These are phyloP conservation scores for Trissoscelio sp. DNA, from an alignment of 2,888 invertebrate genomes.

Conservation along the genomic window DNA sequence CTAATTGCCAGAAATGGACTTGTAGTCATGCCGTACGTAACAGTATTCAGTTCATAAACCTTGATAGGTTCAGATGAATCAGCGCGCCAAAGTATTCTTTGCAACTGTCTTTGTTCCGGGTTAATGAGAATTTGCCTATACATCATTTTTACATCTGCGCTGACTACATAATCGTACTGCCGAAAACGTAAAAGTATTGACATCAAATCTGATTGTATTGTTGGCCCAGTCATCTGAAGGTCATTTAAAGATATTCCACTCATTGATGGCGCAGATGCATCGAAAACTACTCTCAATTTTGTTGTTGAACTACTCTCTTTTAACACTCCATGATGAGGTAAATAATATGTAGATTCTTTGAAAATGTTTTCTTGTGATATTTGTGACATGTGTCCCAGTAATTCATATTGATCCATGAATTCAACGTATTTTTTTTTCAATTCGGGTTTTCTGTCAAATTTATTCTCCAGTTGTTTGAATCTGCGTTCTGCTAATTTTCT, in stretches of 20 bases:
- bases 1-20: slow-evolving; percentile 71
- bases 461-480: background rate
- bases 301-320: slow-evolving; percentile 69
- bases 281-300: slow-evolving; percentile 74
- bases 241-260: slow-evolving; percentile 71
- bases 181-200: slow-evolving; percentile 69
- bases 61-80: slow-evolving; percentile 16
- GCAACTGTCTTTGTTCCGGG: slow-evolving; percentile 63
- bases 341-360: too few relatives aligned
- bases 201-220: slow-evolving; percentile 66
- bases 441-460: background rate
- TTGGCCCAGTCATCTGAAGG: slow-evolving; percentile 67
- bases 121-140: slow-evolving; percentile 67
- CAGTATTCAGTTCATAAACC: slow-evolving; percentile 61
- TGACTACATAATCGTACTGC: slow-evolving; percentile 63
- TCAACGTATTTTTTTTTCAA: background rate
- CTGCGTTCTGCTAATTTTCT: background rate
- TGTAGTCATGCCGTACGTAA: slow-evolving; percentile 71
- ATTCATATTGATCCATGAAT: slow-evolving; percentile 16
- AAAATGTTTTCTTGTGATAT: background rate
- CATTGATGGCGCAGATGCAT: slow-evolving; percentile 70
- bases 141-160: slow-evolving; percentile 75
- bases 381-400: slow-evolving; percentile 13
- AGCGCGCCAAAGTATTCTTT: slow-evolving; percentile 73
- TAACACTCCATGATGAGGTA: background rate